A percentile compares a stretch with the other conserved stretches of the same genome.
phyloP scores from a whole-genome alignment of 2,888 invertebrate species.

The Eumerus sabulonum region DNA sequence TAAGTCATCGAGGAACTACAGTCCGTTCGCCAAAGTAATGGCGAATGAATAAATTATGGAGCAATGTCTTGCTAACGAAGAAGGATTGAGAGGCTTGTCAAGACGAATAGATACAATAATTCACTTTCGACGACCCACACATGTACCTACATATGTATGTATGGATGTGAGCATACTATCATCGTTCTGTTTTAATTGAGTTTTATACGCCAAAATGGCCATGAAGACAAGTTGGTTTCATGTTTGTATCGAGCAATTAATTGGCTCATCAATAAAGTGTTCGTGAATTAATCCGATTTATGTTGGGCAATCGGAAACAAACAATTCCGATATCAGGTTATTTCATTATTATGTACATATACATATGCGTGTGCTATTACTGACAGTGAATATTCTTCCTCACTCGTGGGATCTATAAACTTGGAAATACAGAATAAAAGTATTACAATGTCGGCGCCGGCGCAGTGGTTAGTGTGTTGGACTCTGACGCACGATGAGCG shows the following conservation, averaged over 20 bases:
- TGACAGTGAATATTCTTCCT: too few species aligned
- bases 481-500: too few species aligned
- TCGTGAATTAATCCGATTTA: conserved; percentile 51
- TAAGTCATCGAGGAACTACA: conserved; percentile 29
- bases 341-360: too few species aligned
- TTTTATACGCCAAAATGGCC: too few species aligned
- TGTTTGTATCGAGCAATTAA: conserved; percentile 35
- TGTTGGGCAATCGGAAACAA: conserved; percentile 18
- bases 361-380: too few species aligned
- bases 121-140: conserved; percentile 45
- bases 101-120: conserved; percentile 35
- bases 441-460: too few species aligned
- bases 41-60: conserved; percentile 53
- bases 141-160: not conserved
- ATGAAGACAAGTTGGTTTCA: not conserved
- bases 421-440: too few species aligned
- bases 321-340: not conserved
- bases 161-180: too few species aligned
- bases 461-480: too few species aligned
- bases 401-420: too few species aligned
- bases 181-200: too few species aligned
- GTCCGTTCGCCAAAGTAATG: conserved; percentile 30
- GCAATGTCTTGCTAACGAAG: conserved; percentile 34
- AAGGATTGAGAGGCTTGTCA: not conserved
- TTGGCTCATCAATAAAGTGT: conserved; percentile 50